A percentile compares a stretch with the other conserved stretches of the same genome.
phyloP scores from a whole-genome alignment of 2,888 invertebrate genomes.

The Dicranocentrus wangi region DNA sequence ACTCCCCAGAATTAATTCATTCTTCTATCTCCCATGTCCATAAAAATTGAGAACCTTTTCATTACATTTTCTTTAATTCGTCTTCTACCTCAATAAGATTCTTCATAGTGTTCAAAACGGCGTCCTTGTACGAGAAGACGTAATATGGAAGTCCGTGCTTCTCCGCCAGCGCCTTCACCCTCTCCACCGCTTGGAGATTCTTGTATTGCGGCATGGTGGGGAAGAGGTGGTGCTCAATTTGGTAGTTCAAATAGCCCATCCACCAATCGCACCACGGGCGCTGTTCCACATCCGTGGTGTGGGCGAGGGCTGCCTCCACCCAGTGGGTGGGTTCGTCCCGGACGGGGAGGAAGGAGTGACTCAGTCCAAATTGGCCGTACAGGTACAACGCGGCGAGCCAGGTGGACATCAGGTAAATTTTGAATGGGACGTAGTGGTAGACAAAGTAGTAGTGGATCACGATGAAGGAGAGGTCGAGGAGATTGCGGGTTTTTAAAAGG shows the following conservation, averaged over 20 bases:
- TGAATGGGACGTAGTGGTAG: neutral
- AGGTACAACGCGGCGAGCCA: neutral
- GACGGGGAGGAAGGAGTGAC: slow-evolving; percentile 59
- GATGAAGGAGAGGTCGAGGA: neutral
- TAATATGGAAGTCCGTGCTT: slow-evolving; percentile 69
- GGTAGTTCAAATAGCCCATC: no score
- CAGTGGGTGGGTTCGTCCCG: slow-evolving; percentile 60
- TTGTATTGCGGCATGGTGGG: slow-evolving; percentile 59
- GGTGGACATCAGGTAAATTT: neutral
- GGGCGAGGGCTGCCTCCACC: slow-evolving; percentile 58
- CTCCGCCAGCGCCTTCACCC: slow-evolving; percentile 67
- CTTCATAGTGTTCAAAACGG: slow-evolving; percentile 64
- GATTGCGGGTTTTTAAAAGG: neutral
- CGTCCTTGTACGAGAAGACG: slow-evolving; percentile 61
- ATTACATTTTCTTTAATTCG: slow-evolving; percentile 63
- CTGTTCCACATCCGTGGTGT: slow-evolving; percentile 59
- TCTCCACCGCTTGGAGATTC: slow-evolving; percentile 59
- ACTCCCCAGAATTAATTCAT: no score
- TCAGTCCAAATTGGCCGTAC: slow-evolving; percentile 38
- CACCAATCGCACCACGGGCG: slow-evolving; percentile 61
- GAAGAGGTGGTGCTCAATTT: no score
- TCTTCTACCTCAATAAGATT: slow-evolving; percentile 70
- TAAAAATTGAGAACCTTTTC: no score
- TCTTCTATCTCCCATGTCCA: no score
- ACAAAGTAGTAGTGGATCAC: neutral